Base-by-base conservation (phyloP, 2,113 vertebrate species). In the Gobiocypris rarus region DNA sequence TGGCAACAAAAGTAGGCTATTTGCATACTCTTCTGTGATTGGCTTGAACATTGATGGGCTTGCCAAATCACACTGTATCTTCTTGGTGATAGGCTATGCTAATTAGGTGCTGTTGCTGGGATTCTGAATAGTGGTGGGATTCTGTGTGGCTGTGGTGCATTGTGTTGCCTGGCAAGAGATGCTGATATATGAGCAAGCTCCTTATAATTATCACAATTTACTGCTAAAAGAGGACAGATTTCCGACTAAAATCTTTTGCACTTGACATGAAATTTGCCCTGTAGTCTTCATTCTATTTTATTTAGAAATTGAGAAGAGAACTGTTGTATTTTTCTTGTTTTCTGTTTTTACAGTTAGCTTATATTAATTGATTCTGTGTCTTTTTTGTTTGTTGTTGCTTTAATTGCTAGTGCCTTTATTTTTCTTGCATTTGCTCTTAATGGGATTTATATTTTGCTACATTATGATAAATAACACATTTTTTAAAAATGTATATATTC, bases 41-140 rank as follows among this genome's bases (percentile, higher is more conserved):
- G 97, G 97, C 89, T 90, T 88, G 91, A 86, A 75, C 90, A 89
- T 94, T 86, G 92, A 92, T 93, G 93, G 90, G 86, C 94, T 91
- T 92, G 93, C 93, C 97, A 97, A 99, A 99, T 99, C 94, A 91
- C 92, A 92, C 91, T 93, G 93, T 93, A 94, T 92, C 88, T 87
- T 92, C 92, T 91, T 94, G 91, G 94, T 96, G 97, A 97, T 97
- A 97, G 97, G 97, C 96, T 98, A 97, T 98, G 97, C 97, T 99
- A 98, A 99, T 98, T 95, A 96, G 95, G 93, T 92, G 96, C 97
- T 99, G 97, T 99, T 99, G 98, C 98, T 97, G 97, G 96, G 97
- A 95, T 95, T 93, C 95, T 91, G 94, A 94, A 95, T 95, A 94
- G 93, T 93, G 95, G 95, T 94, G 88, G 84, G 88, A 84, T 96